These are phyloP conservation scores for Butorides virescens DNA, from an alignment of 2,113 vertebrate species.

Conservation along the genomic window DNA sequence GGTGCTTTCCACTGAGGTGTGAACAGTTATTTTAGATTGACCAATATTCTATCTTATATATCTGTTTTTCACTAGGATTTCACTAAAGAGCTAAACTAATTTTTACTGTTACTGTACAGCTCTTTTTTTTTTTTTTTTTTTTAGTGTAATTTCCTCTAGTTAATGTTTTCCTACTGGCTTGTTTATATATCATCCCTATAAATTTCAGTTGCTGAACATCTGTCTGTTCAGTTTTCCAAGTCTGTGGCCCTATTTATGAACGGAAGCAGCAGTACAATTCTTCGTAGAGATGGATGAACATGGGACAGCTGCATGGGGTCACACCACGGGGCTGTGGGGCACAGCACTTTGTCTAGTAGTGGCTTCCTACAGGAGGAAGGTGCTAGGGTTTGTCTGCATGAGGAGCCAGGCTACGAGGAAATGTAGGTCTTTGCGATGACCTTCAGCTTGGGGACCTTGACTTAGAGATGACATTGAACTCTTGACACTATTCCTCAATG, in stretches of 20 bases:
- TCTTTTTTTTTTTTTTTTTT: neutral
- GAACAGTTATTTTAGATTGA: neutral
- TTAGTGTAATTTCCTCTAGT: neutral
- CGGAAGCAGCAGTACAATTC: neutral
- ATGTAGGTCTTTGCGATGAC: neutral
- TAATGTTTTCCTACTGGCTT: neutral
- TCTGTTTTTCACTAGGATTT: neutral
- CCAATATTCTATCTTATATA: neutral
- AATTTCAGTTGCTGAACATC: neutral
- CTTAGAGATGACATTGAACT: neutral
- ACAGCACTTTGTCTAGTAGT: too few species aligned
- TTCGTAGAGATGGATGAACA: neutral
- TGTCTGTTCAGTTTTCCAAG: neutral
- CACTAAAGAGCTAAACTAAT: neutral
- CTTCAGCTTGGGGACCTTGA: neutral
- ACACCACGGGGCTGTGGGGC: neutral
- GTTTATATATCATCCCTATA: accelerated
- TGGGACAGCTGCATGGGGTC: neutral
- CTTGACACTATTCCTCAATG: neutral
- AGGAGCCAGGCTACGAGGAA: neutral
- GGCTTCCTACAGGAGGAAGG: neutral
- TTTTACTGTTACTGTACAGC: neutral
- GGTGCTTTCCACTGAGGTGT: neutral
- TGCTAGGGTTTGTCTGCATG: neutral
- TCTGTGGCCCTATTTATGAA: neutral